Conservation (phyloP, 2,888 invertebrate species). For the Drosophila peninsularis region DNA sequence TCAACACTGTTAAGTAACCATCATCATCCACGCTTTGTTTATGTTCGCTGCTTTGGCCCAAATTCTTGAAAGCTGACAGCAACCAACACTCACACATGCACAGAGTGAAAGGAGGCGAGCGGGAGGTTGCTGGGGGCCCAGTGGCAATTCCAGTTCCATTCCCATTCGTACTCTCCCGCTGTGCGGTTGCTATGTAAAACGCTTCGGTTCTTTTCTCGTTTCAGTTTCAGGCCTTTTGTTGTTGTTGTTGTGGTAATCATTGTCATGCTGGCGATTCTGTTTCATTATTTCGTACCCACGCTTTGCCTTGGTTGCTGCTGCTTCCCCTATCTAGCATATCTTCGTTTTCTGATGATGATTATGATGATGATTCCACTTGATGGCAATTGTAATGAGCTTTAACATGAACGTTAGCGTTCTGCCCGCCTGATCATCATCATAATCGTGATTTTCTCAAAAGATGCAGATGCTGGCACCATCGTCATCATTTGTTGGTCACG, state of each 20-base stretch:
- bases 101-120: not conserved
- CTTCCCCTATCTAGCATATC: not conserved
- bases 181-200: constrained; percentile 52
- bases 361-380: constrained; percentile 61
- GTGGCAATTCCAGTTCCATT: constrained; percentile 37
- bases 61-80: constrained; percentile 71
- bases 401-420: constrained; percentile 56
- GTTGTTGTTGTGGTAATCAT: constrained; percentile 59
- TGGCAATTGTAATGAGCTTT: constrained; percentile 71
- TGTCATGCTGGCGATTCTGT: constrained; percentile 78
- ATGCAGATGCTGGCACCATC: constrained; percentile 72
- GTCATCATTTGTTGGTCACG: constrained; percentile 76
- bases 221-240: constrained; percentile 40
- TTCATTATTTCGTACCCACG: constrained; percentile 76
- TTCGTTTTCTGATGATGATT: constrained; percentile 13
- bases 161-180: constrained; percentile 31
- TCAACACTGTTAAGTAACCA: constrained; percentile 76
- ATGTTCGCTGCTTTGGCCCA: constrained; percentile 74
- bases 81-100: constrained; percentile 24
- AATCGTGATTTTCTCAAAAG: constrained; percentile 65
- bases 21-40: constrained; percentile 72
- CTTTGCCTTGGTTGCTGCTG: constrained; percentile 31
- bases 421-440: constrained; percentile 71
- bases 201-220: constrained; percentile 42
- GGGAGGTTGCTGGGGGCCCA: not conserved